Conservation (phyloP, 2,888 invertebrate genomes). For the Malacosoma neustria region DNA sequence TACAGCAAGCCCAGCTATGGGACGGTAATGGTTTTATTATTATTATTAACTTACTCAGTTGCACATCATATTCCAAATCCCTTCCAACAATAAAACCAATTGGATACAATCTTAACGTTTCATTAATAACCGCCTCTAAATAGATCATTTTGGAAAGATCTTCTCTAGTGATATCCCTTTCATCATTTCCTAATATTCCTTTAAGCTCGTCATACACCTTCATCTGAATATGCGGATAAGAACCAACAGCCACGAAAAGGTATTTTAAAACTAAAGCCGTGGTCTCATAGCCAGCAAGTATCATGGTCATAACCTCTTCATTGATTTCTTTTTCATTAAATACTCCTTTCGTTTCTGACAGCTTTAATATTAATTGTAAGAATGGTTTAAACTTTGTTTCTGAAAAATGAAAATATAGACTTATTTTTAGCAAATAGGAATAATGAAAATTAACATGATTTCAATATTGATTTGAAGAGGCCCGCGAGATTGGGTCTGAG, state of each 20-base stretch:
- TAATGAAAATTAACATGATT: background rate
- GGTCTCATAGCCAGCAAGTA: conserved; percentile 55
- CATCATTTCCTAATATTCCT: conserved; percentile 3
- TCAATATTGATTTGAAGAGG: conserved; percentile 4
- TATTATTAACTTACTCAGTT: conserved; percentile 2
- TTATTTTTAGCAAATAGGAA: background rate
- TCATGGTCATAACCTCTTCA: conserved; percentile 67
- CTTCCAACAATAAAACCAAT: conserved; percentile 1
- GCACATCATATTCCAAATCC: background rate
- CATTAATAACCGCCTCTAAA: conserved; percentile 6
- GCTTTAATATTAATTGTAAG: conserved; percentile 55
- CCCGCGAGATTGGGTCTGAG: conserved; percentile 12
- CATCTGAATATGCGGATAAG: conserved; percentile 29
- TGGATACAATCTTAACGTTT: conserved; percentile 4
- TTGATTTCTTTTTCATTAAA: conserved; percentile 55
- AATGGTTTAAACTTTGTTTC: conserved; percentile 45
- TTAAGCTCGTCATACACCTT: conserved; percentile 16
- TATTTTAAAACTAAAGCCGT: conserved; percentile 28
- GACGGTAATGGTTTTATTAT: no score
- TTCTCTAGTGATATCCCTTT: conserved; percentile 5
- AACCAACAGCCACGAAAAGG: conserved; percentile 30
- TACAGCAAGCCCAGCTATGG: no score
- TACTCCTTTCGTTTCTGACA: conserved; percentile 29
- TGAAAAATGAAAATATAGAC: conserved; percentile 7
- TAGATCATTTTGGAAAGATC: conserved; percentile 4